These are phyloP conservation scores for Corythucha ciliata DNA, from an alignment of 2,888 invertebrate species.

Conservation along the genomic window DNA sequence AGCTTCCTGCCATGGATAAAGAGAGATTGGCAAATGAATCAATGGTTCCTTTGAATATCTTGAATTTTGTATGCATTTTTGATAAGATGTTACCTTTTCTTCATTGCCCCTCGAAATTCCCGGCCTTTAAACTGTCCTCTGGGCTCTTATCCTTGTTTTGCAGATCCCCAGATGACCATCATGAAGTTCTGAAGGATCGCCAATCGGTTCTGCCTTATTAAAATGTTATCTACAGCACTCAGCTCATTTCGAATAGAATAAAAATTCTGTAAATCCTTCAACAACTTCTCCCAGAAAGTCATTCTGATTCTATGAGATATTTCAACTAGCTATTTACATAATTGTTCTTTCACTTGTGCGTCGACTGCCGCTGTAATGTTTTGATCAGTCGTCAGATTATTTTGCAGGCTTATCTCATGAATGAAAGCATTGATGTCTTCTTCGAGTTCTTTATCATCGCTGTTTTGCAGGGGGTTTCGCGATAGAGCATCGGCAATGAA, in stretches of 20 bases:
- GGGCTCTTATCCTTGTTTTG: constrained; percentile 10
- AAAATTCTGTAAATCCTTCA: no score
- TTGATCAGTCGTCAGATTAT: constrained; percentile 5
- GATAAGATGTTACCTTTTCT: constrained; percentile 7
- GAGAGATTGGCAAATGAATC: constrained; percentile 7
- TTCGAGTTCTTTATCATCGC: constrained; percentile 2
- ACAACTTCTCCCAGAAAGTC: no score
- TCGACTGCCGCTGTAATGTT: constrained; percentile 1
- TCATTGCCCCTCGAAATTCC: constrained; percentile 18
- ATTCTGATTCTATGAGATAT: no score
- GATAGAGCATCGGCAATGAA: no score
- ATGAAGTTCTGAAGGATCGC: constrained; percentile 10
- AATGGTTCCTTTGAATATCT: constrained; percentile 17
- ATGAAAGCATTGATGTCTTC: constrained; percentile 7
- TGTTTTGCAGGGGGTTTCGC: no score
- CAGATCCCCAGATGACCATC: constrained; percentile 15
- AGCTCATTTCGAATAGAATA: constrained; percentile 10
- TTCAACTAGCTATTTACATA: neutral
- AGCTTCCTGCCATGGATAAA: constrained; percentile 19
- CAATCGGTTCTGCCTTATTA: constrained; percentile 1
- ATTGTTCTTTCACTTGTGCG: constrained; percentile 1
- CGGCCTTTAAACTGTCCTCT: constrained; percentile 20
- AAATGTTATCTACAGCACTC: neutral
- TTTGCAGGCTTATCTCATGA: constrained; percentile 2
- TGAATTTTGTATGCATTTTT: constrained; percentile 14